phyloP scores from a whole-genome alignment of 2,797 vertebrate species.

The Aselliscus stoliczkanus region DNA sequence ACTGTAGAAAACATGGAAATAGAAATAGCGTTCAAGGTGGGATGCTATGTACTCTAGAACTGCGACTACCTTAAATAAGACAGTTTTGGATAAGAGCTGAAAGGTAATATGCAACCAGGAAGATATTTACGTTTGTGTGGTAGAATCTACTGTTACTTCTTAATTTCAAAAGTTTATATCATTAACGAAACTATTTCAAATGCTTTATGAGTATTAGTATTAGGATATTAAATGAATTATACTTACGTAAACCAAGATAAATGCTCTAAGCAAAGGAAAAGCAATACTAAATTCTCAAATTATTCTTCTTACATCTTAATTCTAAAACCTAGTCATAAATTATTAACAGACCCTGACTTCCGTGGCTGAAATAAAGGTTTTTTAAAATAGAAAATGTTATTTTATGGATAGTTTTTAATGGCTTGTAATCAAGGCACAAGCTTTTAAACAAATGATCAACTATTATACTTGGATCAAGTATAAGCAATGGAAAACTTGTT shows the following conservation, averaged over 20 bases:
- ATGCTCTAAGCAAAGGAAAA: constrained; percentile 5
- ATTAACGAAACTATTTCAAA: constrained; percentile 4
- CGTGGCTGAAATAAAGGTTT: not conserved
- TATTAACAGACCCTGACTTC: not conserved
- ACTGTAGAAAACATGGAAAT: not conserved
- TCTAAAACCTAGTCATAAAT: not conserved
- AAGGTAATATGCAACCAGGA: not conserved
- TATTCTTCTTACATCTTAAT: constrained; percentile 24
- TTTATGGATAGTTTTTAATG: not conserved
- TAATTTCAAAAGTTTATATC: constrained; percentile 14
- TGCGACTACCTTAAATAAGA: not conserved
- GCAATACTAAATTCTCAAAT: constrained; percentile 5
- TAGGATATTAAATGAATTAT: not conserved
- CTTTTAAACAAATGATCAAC: not conserved
- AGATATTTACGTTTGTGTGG: not conserved
- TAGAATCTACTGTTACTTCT: constrained; percentile 7
- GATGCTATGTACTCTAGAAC: not conserved
- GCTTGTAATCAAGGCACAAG: not conserved
- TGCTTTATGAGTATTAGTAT: not conserved
- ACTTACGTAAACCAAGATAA: constrained; percentile 22
- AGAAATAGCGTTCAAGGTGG: not conserved
- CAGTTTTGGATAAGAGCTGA: not conserved
- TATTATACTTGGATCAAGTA: constrained; percentile 12
- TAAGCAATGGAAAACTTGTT: not conserved
- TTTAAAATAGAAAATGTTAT: constrained; percentile 4